A percentile compares a stretch with the other conserved stretches of the same genome.
These are phyloP conservation scores for Archips xylosteana DNA, from an alignment of 2,888 invertebrate genomes.

Conservation along the genomic window DNA sequence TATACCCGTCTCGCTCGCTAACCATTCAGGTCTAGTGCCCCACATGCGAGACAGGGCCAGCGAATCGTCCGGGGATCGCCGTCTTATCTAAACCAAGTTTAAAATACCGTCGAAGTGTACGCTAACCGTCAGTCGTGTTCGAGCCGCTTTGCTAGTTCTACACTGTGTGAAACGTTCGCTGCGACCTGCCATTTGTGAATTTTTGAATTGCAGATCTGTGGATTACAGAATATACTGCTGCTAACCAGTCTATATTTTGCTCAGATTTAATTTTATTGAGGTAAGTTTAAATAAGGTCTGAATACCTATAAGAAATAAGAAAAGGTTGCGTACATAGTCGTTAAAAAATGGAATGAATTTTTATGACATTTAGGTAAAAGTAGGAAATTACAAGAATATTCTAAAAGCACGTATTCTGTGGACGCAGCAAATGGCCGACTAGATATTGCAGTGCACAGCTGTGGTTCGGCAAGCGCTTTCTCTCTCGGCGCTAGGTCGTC, in stretches of 20 bases:
- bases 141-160: constrained; percentile 64
- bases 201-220: constrained; percentile 71
- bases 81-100: constrained; percentile 67
- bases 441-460: constrained; percentile 50
- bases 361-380: constrained; percentile 14
- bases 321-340: background rate
- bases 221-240: constrained; percentile 41
- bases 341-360: background rate
- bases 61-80: constrained; percentile 67
- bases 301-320: constrained; percentile 36
- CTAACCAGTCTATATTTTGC: constrained; percentile 8
- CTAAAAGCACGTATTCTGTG: constrained; percentile 50
- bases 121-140: constrained; percentile 77
- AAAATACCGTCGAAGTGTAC: constrained; percentile 73
- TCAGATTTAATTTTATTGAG: constrained; percentile 50
- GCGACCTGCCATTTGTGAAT: constrained; percentile 59
- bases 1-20: constrained; percentile 64
- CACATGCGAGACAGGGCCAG: constrained; percentile 46
- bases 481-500: constrained; percentile 55
- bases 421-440: constrained; percentile 76
- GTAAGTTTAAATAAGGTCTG: constrained; percentile 60
- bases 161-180: constrained; percentile 58
- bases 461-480: constrained; percentile 66
- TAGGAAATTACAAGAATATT: constrained; percentile 27
- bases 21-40: constrained; percentile 63